phyloP scores from a whole-genome alignment of 2,797 vertebrate genomes.

The Cheracebus regulus region DNA sequence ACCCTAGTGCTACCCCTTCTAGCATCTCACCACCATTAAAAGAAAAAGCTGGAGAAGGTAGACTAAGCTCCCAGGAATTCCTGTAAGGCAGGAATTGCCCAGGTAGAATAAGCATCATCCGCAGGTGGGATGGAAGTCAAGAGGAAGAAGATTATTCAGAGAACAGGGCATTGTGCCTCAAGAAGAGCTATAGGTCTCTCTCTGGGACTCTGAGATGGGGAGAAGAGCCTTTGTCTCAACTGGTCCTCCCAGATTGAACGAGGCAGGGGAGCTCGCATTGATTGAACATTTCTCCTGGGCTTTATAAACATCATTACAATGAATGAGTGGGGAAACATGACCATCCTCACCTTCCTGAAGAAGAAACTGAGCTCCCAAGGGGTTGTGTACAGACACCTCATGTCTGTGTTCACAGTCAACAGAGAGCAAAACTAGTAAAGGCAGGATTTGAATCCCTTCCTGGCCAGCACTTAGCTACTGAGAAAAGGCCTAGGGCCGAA shows the following conservation, averaged over 20 bases:
- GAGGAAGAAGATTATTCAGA: too few species aligned
- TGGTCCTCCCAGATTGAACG: too few species aligned
- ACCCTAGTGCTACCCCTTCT: neutral
- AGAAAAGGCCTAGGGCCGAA: neutral
- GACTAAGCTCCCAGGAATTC: neutral
- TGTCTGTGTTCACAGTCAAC: neutral
- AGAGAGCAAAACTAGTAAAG: neutral
- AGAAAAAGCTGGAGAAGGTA: neutral
- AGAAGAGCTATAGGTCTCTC: neutral
- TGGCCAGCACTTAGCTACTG: too few species aligned
- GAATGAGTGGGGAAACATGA: rapidly evolving
- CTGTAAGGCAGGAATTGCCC: neutral
- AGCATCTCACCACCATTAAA: neutral
- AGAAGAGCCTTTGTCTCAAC: neutral
- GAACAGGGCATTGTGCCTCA: neutral
- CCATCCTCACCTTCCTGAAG: neutral
- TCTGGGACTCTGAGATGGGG: too few species aligned
- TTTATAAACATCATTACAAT: neutral
- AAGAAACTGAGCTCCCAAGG: neutral
- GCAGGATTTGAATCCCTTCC: neutral
- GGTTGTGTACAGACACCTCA: neutral
- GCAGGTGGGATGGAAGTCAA: neutral
- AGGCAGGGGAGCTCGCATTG: neutral
- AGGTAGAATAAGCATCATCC: neutral
- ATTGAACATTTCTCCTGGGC: neutral